Conservation (phyloP, 2,113 vertebrate species). For the Caracal caracal region DNA sequence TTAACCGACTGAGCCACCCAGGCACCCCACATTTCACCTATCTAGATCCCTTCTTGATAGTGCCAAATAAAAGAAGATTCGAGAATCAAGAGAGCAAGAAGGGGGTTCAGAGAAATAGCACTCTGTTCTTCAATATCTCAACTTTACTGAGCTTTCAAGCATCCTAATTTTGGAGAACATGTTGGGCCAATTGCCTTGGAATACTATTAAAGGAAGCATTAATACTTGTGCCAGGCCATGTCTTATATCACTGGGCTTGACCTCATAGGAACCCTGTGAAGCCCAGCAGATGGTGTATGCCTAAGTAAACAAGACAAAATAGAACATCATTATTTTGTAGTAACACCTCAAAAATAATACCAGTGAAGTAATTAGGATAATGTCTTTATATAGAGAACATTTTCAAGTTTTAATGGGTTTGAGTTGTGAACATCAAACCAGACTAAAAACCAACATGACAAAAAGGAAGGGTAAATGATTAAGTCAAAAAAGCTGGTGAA, state of each 20-base stretch:
- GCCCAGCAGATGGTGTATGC: not conserved
- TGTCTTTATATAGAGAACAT: conserved; percentile 49
- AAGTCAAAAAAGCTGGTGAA: conserved; percentile 49
- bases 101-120: not conserved
- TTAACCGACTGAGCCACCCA: no score
- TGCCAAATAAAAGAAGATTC: not conserved
- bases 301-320: conserved; percentile 51
- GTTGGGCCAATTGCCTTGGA: not conserved
- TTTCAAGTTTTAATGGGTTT: conserved; percentile 44
- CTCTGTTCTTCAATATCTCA: not conserved
- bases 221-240: not conserved
- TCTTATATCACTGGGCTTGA: not conserved
- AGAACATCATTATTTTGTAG: conserved; percentile 13
- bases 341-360: conserved; percentile 43
- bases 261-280: conserved; percentile 27
- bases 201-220: conserved; percentile 1
- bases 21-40: not conserved
- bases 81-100: not conserved
- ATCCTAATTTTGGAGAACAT: not conserved
- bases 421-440: conserved; percentile 50
- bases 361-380: conserved; percentile 58
- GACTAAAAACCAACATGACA: conserved; percentile 37
- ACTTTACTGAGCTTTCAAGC: not conserved
- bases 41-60: not conserved
- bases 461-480: conserved; percentile 41